Base-by-base conservation (phyloP, 2,888 invertebrate genomes). In the Tetramorium bicarinatum region DNA sequence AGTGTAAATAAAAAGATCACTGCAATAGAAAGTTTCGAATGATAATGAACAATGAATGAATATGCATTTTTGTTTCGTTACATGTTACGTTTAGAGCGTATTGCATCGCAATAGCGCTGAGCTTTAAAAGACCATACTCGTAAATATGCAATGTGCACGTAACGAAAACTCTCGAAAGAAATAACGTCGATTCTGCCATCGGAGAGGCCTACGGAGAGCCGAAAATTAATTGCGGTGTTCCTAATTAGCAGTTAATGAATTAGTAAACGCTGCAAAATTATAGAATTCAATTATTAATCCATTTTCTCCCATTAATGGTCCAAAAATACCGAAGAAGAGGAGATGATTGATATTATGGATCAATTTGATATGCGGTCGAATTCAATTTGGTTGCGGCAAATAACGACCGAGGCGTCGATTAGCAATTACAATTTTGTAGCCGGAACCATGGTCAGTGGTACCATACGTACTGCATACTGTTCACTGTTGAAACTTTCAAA, bases 401-500 rank as follows among this genome's bases (percentile, higher is more conserved):
- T 82, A 88, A 86, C 88, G 80, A 85, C 71, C 84, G 54, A 56
- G 64, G 64, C 74, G 29, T 47, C 80, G 86, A 90, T 90, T 90
- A 88, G 90, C 90, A 90, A 90, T 90, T 90, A 90, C 83, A 88
- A 90, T 90, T 83, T 81, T 66, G 47, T 49, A 21, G 61, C 59
- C 67, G 52, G 52, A 44, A 80, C 7, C 21, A 62, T 62, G 41
- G 61, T 71, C 72, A 29, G n/a, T 69, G 13, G 52, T 79, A 38
- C 61, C 76, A 75, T 72, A 74, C 62, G 81, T 71, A 71, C 61
- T 54, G 66, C 38, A 25, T 47, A 56, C 69, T 61, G 52, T 41
- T 77, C 54, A 11, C 71, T 83, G 80, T 80, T 85, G 83, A 84
- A 88, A 90, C 80, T 90, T 90, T 90, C 82, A 87, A 88, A 84